These are phyloP conservation scores for Eristalis tenax DNA, from an alignment of 2,888 invertebrate species.

Conservation along the genomic window DNA sequence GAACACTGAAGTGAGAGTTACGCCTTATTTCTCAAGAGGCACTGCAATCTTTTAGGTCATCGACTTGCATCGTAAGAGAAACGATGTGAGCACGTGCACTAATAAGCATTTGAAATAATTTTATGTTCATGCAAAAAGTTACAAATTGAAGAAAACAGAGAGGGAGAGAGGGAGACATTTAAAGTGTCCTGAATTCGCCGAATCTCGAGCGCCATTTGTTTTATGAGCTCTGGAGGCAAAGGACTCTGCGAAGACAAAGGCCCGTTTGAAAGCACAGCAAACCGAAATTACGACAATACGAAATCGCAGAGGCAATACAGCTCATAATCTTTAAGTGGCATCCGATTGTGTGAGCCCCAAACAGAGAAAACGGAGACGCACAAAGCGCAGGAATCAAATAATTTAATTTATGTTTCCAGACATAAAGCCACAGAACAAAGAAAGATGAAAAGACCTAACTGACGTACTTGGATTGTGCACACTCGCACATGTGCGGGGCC, in stretches of 20 bases:
- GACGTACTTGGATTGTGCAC: not conserved
- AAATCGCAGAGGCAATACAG: conserved; percentile 60
- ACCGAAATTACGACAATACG: conserved; percentile 25
- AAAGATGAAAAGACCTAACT: conserved; percentile 32
- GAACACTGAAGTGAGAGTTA: not conserved
- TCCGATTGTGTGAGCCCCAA: conserved; percentile 42
- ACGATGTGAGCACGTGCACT: too few species aligned
- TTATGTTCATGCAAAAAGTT: too few species aligned
- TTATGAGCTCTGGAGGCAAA: not conserved
- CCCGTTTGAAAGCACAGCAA: not conserved
- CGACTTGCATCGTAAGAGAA: too few species aligned
- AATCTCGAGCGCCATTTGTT: not conserved
- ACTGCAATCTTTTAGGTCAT: too few species aligned
- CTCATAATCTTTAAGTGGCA: conserved; percentile 63
- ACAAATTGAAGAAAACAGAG: too few species aligned
- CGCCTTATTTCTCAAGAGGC: too few species aligned
- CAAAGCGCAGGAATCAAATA: conserved; percentile 64
- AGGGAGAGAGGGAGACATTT: too few species aligned
- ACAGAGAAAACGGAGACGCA: conserved; percentile 1
- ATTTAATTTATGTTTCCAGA: conserved; percentile 69
- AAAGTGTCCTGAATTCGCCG: not conserved
- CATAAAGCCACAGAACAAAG: conserved; percentile 46
- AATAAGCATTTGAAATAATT: too few species aligned
- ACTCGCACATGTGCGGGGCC: conserved; percentile 3
- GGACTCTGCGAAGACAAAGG: not conserved